phyloP scores from a whole-genome alignment of 2,888 invertebrate genomes.

The Imbricaverruca yamaguchii region DNA sequence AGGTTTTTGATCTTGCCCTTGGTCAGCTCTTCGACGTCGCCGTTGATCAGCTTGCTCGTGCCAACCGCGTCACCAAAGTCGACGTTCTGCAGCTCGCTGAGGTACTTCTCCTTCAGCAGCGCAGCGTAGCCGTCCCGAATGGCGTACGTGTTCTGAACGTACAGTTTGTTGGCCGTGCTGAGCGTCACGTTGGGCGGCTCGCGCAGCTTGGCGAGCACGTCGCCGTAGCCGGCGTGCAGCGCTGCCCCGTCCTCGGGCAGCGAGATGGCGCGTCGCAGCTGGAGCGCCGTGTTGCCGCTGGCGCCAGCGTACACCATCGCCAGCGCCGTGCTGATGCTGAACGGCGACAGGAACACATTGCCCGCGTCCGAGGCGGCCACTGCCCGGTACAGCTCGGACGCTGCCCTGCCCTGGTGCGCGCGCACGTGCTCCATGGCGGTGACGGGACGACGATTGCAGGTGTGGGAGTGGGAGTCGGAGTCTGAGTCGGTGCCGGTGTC shows the following conservation, averaged over 20 bases:
- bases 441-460: neutral
- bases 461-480: neutral
- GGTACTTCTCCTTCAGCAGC: conserved; percentile 53
- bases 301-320: conserved; percentile 70
- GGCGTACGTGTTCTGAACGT: conserved; percentile 50
- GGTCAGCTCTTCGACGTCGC: conserved; percentile 67
- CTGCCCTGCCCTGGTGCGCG: neutral
- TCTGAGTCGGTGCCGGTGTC: neutral
- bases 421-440: neutral
- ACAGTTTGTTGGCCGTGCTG: conserved; percentile 67
- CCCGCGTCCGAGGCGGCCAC: conserved; percentile 22
- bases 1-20: conserved; percentile 68
- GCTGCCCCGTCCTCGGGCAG: conserved; percentile 38
- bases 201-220: neutral
- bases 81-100: conserved; percentile 38
- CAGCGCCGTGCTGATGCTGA: conserved; percentile 73
- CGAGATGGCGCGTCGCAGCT: conserved; percentile 54
- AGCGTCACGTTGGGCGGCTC: conserved; percentile 53
- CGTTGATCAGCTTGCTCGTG: conserved; percentile 58
- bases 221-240: neutral
- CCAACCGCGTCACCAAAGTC: conserved; percentile 58
- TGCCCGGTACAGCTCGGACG: neutral
- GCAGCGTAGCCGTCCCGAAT: conserved; percentile 52
- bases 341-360: conserved; percentile 80
- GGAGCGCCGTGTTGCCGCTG: conserved; percentile 59